Conservation (phyloP, 2,113 vertebrate species). For the Oenanthe oenanthe region DNA sequence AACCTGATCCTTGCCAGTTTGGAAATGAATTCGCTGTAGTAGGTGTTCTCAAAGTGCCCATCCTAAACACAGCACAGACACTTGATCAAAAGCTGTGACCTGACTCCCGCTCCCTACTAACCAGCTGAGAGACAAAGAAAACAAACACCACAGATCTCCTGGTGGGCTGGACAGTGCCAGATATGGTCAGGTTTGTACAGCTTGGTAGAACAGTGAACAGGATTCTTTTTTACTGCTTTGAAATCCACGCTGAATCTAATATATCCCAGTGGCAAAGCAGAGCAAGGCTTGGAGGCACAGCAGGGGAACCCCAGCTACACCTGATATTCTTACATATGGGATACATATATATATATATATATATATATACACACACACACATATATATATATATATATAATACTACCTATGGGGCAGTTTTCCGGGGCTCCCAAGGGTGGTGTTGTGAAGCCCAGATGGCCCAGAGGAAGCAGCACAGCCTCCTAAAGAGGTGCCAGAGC, state of each 20-base stretch:
- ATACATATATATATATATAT: neutral
- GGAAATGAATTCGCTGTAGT: slow-evolving; percentile 88
- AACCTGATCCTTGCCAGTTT: slow-evolving; percentile 81
- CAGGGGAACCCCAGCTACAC: neutral
- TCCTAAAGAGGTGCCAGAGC: neutral
- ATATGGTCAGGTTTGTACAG: neutral
- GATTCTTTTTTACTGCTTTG: neutral
- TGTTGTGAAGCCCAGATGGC: neutral
- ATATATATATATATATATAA: no score
- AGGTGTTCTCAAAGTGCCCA: slow-evolving; percentile 86
- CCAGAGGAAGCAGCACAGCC: neutral
- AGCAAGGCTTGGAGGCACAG: neutral
- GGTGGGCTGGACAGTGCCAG: neutral
- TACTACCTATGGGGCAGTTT: neutral
- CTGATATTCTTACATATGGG: neutral
- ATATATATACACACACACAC: no score
- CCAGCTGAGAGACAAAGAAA: neutral
- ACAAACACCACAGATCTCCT: neutral
- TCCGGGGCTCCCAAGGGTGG: neutral
- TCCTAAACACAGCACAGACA: slow-evolving; percentile 71
- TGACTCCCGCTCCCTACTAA: neutral
- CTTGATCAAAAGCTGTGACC: neutral
- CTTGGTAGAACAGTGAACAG: fast-evolving
- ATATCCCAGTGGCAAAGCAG: neutral
- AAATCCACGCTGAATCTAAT: neutral